Percentiles rank a stretch among this genome's conserved stretches.
These are phyloP conservation scores for Tineola bisselliella DNA, from an alignment of 2,888 invertebrate species.

Conservation along the genomic window DNA sequence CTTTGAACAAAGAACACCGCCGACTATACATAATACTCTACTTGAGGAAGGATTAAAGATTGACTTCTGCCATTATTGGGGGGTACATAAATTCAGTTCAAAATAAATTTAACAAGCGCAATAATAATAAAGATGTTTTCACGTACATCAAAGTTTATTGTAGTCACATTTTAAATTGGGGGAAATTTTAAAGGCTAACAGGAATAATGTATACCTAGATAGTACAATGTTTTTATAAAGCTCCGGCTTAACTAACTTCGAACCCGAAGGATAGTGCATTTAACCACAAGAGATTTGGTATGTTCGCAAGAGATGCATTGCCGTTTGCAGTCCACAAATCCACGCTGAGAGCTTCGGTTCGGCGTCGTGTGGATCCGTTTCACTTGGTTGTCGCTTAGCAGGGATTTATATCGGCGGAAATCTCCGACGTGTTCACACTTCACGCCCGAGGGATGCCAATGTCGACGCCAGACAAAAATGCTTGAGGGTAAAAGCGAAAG, in stretches of 20 bases:
- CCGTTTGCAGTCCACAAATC: slow-evolving; percentile 43
- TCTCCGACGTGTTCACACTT: slow-evolving; percentile 52
- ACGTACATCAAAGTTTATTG: background rate
- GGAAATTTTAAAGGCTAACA: background rate
- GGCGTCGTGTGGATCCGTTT: slow-evolving; percentile 8
- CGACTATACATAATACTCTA: background rate
- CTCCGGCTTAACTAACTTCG: background rate
- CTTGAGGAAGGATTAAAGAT: background rate
- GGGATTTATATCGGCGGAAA: slow-evolving; percentile 58
- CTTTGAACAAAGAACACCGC: background rate
- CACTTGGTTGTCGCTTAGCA: slow-evolving; percentile 17
- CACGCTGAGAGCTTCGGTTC: slow-evolving; percentile 24
- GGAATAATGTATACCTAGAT: no score
- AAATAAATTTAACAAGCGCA: background rate
- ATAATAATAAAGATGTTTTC: background rate
- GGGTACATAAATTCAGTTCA: background rate
- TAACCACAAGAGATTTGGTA: slow-evolving; percentile 28
- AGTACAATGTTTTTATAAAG: background rate
- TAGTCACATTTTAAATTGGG: background rate
- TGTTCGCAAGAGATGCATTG: slow-evolving; percentile 44
- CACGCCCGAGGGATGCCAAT: slow-evolving; percentile 29
- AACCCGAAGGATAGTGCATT: background rate
- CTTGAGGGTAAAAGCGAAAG: slow-evolving; percentile 22
- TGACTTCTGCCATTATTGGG: background rate
- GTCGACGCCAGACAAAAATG: slow-evolving; percentile 40